Percentiles rank a stretch among this genome's conserved stretches.
Conservation (phyloP, 2,888 invertebrate species). For the Lamellibrachia columna region DNA sequence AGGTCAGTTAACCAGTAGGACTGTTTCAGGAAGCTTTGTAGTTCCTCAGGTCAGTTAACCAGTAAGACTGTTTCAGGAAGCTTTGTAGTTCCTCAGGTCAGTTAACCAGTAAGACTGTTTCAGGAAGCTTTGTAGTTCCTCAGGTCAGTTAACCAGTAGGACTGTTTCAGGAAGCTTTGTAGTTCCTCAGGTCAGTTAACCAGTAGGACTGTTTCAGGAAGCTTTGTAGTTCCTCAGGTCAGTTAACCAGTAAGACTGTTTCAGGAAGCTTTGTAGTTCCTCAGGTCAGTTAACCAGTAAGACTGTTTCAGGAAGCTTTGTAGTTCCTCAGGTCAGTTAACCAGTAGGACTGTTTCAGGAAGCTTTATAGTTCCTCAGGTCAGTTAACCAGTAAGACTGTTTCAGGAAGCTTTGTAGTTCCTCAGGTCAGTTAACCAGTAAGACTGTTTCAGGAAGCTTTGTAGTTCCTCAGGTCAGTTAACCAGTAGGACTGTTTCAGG, state of each 20-base stretch:
- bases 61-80: too few species aligned
- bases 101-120: neutral
- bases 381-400: neutral
- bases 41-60: too few species aligned
- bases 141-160: too few species aligned
- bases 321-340: too few species aligned
- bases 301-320: neutral
- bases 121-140: neutral
- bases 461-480: neutral
- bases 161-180: neutral
- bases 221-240: neutral
- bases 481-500: neutral
- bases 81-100: neutral
- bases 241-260: too few species aligned
- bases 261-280: neutral
- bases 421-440: too few species aligned
- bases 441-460: neutral
- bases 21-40: neutral
- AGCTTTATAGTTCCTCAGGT: neutral
- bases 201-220: neutral
- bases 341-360: too few species aligned
- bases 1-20: neutral
- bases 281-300: neutral
- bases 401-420: neutral
- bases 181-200: neutral